These are phyloP conservation scores for Anthoscopus minutus DNA, from an alignment of 2,113 vertebrate species.

Conservation along the genomic window DNA sequence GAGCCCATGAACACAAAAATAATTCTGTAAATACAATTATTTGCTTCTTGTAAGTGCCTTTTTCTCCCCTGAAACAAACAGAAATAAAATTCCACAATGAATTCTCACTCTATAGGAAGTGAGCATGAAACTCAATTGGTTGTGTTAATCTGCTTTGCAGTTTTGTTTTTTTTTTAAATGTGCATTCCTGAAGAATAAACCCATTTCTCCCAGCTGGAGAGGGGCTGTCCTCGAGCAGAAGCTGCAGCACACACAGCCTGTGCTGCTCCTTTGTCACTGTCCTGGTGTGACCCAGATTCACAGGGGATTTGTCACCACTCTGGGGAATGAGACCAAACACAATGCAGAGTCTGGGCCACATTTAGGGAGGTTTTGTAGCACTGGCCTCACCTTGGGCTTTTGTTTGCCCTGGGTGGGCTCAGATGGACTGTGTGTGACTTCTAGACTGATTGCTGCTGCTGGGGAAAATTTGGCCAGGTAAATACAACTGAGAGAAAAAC, in stretches of 20 bases:
- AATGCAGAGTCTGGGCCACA: accelerated
- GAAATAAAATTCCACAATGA: neutral
- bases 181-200: neutral
- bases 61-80: neutral
- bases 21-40: neutral
- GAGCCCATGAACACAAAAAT: neutral
- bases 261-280: neutral
- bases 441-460: neutral
- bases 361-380: neutral
- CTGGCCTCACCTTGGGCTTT: neutral
- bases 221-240: neutral
- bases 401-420: neutral
- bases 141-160: neutral
- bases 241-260: neutral
- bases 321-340: neutral
- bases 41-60: neutral
- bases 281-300: neutral
- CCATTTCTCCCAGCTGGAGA: neutral
- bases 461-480: neutral
- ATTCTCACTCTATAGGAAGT: neutral
- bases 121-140: neutral
- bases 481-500: neutral
- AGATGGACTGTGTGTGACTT: too few relatives aligned
- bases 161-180: neutral
- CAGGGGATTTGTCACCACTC: neutral